Base-by-base conservation (phyloP, 2,113 vertebrate species). In the Narcine bancroftii region DNA sequence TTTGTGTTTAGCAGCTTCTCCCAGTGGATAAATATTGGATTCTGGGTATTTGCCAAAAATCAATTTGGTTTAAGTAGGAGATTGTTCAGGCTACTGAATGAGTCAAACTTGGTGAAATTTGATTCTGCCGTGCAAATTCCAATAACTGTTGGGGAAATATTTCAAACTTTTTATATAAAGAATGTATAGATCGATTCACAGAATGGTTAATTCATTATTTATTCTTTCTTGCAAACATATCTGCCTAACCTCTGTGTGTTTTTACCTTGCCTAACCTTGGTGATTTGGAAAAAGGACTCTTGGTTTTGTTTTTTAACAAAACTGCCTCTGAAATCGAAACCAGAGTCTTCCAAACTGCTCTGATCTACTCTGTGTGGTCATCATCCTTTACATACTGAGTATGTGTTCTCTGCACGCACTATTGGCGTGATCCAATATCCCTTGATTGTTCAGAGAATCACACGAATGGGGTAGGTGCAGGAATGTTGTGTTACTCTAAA, bases 11-110 rank as follows among this genome's bases (percentile, higher is more conserved):
- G 50, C 81, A 85, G 81, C 81, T n/a, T 17, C 53, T 36, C 81
- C 81, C 81, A 36, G 81, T 36, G 81, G n/a, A 53, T 87, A 56
- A 87, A 87, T 19, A 87, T 60, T 60, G 17, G 53, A 53, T 87
- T 24, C n/a, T 60, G 66, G 81, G 81, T 33, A 56, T 29, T 19
- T 36, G 29, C 33, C 53, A n/a, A 36, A 56, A 19, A 7, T 56
- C 53, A 83, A n/a, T 83, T 45, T 45, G 36, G n/a, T 85, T 85
- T 85, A 60, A 53, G 81, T 33, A 36, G 10, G 15, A 39, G 10
- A 36, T 39, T 36, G 13, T 85, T 56, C 2, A 33, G 29, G 50
- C 13, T 33, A 15, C 50, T 60, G 50, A 3, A 33, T 85, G 5
- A 33, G 50, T 85, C 45, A 53, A 33, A 50, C 33, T 50, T 29